Percentiles rank a stretch among this genome's conserved stretches.
Evolutionary conservation across 2,113 vertebrate species (phyloP).

Genomic region (Corythornis madagascariensis): DNA sequence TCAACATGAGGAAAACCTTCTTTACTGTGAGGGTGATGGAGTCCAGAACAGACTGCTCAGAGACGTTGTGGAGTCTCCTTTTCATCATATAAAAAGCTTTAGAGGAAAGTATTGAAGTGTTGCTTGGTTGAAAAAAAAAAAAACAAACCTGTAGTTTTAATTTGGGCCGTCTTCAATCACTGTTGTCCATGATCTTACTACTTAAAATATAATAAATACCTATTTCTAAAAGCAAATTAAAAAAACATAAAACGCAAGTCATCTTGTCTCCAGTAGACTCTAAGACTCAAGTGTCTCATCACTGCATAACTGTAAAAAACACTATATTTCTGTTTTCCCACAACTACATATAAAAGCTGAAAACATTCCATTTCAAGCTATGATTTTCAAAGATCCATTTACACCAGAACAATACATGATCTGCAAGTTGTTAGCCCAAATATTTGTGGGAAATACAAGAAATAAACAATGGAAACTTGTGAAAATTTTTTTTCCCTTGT

Average conservation of each 20-base stretch:
- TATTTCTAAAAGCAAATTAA: neutral
- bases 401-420: neutral
- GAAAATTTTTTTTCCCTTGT: neutral
- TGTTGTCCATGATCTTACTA: neutral
- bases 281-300: neutral
- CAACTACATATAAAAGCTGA: neutral
- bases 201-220: neutral
- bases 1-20: too few species aligned
- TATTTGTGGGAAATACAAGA: neutral
- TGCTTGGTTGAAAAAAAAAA: neutral
- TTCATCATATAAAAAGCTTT: neutral
- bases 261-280: neutral
- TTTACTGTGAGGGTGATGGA: too few species aligned
- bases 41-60: too few species aligned
- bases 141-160: neutral
- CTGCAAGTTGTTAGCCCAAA: neutral
- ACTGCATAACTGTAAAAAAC: neutral
- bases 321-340: neutral
- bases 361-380: neutral
- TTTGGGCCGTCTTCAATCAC: neutral
- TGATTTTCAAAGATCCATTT: neutral
- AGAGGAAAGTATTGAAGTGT: neutral
- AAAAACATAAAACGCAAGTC: accelerated
- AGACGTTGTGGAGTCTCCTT: too few species aligned
- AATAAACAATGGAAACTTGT: neutral